Base-by-base conservation (phyloP, 1,140 invertebrate species). In the Drosophila sturtevanti region DNA sequence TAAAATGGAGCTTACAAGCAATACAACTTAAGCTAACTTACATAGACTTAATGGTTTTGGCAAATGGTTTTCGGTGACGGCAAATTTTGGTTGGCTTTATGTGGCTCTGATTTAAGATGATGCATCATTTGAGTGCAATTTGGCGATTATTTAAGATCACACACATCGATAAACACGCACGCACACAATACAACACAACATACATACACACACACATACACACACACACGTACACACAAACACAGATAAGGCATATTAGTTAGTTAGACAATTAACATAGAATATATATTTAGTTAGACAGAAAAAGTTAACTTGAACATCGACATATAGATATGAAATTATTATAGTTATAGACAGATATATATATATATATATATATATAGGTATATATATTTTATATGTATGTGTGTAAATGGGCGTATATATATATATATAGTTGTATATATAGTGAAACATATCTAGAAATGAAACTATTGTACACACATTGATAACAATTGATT, bases 401-500 rank as follows among this genome's bases (percentile, higher is more conserved):
- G 58, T 56, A 37, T 74, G 60, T 68, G 21, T 48, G 41, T 9
- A 44, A 14, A 14, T 41, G 14, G 12, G 3, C 12, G 4, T 14
- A n/a, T n/a, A 5, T 38, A 38, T 73, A 76, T 22, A 48, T 67
- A 72, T 76, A 69, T 76, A 76, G 18, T 44, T 67, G 69, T 76
- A 67, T 72, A 86, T 65, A 81, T 68, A 81, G 79, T 81, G 67
- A 82, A 72, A 79, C 71, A 87, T 70, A 86, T 69, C 77, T 73
- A 60, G 75, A 22, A 81, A 82, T 77, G 63, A 76, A 81, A 77
- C 73, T 75, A 65, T 58, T 63, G 77, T 82, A 73, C 79, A 76
- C 68, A 86, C 65, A 72, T 62, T 55, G 68, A 87, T 69, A 82
- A 82, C 79, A 87, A 82, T 79, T 82, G 84, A 89, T 87, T 82